These are phyloP conservation scores for Apostichopus leukothele DNA, from an alignment of 53 echinoderm and acorn worm genomes.

Conservation along the genomic window DNA sequence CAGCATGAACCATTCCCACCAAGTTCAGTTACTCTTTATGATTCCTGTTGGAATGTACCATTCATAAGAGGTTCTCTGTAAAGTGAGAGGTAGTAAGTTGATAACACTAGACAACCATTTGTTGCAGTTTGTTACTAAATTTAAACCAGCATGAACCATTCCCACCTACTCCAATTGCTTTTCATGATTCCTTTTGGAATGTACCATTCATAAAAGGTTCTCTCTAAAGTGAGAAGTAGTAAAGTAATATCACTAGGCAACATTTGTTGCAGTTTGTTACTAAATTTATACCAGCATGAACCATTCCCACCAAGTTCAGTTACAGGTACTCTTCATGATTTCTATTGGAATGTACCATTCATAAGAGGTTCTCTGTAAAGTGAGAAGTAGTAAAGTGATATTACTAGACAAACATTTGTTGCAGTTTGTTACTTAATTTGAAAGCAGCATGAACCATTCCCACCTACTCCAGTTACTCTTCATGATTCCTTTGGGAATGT, in stretches of 20 bases:
- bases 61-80: slow-evolving; percentile 94
- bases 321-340: slow-evolving; percentile 84
- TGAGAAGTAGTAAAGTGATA: no score
- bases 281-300: no score
- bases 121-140: no score
- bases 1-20: no score
- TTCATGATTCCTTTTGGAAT: slow-evolving; percentile 98
- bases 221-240: slow-evolving; percentile 49
- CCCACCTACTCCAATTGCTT: slow-evolving; percentile 88
- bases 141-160: no score
- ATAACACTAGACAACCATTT: no score
- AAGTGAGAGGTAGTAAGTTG: no score
- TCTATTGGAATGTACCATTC: slow-evolving; percentile 99
- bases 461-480: slow-evolving; percentile 94
- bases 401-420: no score
- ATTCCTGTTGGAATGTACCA: slow-evolving; percentile 99
- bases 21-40: slow-evolving; percentile 81
- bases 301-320: slow-evolving; percentile 55
- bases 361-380: slow-evolving; percentile 85
- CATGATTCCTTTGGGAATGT: slow-evolving; percentile 97
- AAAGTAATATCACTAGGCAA: no score
- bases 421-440: no score
- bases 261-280: no score
- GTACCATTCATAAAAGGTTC: slow-evolving; percentile 99
- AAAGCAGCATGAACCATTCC: no score